Conservation (phyloP, 2,113 vertebrate genomes). For the Pangasianodon hypophthalmus region DNA sequence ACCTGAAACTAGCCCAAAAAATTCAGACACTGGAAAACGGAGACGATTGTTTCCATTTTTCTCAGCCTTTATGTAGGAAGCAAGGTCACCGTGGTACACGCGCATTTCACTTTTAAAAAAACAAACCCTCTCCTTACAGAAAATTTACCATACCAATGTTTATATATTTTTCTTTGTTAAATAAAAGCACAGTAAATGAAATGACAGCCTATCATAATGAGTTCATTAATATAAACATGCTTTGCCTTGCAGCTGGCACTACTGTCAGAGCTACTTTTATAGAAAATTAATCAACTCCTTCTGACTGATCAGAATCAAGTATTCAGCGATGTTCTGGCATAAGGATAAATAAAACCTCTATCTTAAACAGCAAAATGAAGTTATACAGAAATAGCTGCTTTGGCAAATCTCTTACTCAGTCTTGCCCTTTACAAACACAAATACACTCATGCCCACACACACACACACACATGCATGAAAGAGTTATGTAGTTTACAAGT, state of each 20-base stretch:
- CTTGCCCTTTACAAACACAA: neutral
- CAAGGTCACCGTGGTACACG: too few relatives aligned
- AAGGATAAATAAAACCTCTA: neutral
- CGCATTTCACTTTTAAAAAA: too few relatives aligned
- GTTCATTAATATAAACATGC: neutral
- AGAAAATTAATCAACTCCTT: neutral
- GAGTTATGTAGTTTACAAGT: conserved; percentile 16
- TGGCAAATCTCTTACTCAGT: neutral
- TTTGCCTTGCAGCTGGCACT: neutral
- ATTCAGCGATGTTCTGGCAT: neutral
- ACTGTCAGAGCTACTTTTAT: neutral
- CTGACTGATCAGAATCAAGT: neutral
- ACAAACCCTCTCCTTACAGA: neutral
- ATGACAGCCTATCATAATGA: neutral
- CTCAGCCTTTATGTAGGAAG: neutral
- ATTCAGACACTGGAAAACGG: neutral
- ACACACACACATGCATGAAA: neutral
- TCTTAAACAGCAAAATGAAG: neutral
- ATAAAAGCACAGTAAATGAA: neutral
- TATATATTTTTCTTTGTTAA: neutral
- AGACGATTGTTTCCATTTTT: neutral
- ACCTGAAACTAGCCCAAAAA: neutral
- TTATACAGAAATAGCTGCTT: neutral
- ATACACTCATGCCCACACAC: neutral
- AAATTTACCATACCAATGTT: neutral